Conservation (phyloP, 2,797 vertebrate species). For the Hippocampus kuda region DNA sequence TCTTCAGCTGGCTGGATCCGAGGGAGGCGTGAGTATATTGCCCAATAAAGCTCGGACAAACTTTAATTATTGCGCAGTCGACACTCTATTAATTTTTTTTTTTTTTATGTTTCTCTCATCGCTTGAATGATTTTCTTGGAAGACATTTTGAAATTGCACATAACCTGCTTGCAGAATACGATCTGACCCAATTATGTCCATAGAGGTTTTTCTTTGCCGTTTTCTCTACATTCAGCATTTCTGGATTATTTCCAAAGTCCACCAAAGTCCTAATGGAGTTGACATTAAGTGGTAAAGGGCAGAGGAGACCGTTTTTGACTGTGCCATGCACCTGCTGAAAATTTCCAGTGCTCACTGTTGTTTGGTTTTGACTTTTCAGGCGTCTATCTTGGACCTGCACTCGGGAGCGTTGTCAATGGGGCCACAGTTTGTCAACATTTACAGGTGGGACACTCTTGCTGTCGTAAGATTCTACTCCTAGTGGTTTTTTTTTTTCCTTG, state of each 20-base stretch:
- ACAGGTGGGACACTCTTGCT: constrained; percentile 70
- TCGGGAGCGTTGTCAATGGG: constrained; percentile 91
- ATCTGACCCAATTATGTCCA: background rate
- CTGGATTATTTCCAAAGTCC: background rate
- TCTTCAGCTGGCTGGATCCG: constrained; percentile 84
- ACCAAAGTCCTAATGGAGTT: no score
- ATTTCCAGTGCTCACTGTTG: constrained; percentile 7
- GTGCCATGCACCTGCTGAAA: background rate
- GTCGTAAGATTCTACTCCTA: background rate
- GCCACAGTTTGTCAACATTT: constrained; percentile 92
- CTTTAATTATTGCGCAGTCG: background rate
- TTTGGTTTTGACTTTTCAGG: constrained; percentile 60
- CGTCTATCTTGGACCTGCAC: constrained; percentile 92
- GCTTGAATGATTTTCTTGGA: background rate
- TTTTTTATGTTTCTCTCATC: background rate
- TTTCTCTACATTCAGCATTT: background rate
- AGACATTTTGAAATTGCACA: background rate
- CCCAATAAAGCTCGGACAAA: background rate
- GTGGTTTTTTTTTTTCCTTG: background rate
- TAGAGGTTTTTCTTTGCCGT: background rate
- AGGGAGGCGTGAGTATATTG: constrained; percentile 81
- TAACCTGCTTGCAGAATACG: background rate
- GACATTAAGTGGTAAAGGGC: no score
- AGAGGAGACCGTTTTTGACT: background rate
- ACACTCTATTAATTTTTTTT: background rate